phyloP scores from a whole-genome alignment of 2,113 vertebrate species.

The Nicator chloris region DNA sequence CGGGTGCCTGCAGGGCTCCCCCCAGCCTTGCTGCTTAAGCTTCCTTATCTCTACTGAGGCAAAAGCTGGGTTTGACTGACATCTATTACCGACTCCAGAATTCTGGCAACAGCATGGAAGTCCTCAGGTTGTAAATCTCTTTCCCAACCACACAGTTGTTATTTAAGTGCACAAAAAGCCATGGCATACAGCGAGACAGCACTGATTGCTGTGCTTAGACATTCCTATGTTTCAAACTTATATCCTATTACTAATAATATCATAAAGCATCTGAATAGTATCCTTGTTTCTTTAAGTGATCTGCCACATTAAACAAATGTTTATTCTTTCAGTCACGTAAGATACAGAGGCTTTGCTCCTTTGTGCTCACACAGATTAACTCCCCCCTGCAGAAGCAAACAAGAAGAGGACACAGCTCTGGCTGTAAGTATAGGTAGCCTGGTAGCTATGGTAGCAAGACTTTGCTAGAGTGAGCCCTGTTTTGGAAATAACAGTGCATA shows the following conservation, averaged over 20 bases:
- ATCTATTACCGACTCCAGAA: not conserved
- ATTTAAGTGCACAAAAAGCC: not conserved
- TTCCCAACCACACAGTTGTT: not conserved
- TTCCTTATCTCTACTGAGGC: not conserved
- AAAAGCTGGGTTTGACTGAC: not conserved
- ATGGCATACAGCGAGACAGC: not conserved
- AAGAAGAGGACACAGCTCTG: not conserved
- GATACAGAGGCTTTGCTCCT: not conserved
- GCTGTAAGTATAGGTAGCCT: not conserved
- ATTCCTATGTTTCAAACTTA: not conserved
- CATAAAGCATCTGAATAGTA: not conserved
- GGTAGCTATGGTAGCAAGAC: constrained; percentile 32
- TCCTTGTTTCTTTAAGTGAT: not conserved
- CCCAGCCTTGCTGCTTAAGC: not conserved
- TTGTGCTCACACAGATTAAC: not conserved
- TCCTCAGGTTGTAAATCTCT: not conserved
- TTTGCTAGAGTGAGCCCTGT: not conserved
- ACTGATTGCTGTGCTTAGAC: not conserved
- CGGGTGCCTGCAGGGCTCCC: not conserved
- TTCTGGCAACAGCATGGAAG: not conserved
- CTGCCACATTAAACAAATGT: not conserved
- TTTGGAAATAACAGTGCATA: not conserved
- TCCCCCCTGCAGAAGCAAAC: not conserved
- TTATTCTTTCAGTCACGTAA: not conserved
- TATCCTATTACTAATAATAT: not conserved